phyloP scores from a whole-genome alignment of 2,113 vertebrate genomes.

The Ptychochromis oligacanthus region DNA sequence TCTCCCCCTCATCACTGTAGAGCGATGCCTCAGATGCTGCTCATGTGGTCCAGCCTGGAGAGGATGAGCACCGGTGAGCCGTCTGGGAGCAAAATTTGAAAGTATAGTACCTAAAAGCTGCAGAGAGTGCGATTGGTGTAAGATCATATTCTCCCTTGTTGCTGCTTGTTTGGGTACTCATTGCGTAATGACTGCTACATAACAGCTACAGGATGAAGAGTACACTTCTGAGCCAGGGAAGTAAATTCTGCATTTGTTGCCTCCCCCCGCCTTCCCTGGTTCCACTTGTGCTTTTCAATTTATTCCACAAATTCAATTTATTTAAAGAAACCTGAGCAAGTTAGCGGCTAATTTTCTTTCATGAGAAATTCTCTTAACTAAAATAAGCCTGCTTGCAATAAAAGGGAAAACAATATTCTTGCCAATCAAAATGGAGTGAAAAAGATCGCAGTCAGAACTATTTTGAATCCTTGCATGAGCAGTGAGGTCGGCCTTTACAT shows the following conservation, averaged over 20 bases:
- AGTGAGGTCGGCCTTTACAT: neutral
- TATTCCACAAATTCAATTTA: conserved; percentile 49
- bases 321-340: conserved; percentile 47
- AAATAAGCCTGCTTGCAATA: conserved; percentile 58
- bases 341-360: conserved; percentile 60
- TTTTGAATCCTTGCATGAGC: neutral
- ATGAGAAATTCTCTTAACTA: conserved; percentile 51
- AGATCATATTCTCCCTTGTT: neutral
- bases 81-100: neutral
- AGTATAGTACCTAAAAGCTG: neutral
- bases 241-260: neutral
- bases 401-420: conserved; percentile 59
- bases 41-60: conserved; percentile 16
- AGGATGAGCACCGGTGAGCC: conserved; percentile 16
- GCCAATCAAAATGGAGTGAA: conserved; percentile 64
- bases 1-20: conserved; percentile 12
- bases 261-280: neutral
- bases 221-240: neutral
- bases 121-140: neutral
- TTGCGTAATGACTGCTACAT: conserved; percentile 16
- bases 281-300: conserved; percentile 32
- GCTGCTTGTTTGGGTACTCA: neutral
- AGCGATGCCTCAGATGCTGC: neutral
- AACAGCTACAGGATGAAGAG: neutral
- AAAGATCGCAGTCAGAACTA: neutral